phyloP scores from a whole-genome alignment of 2,113 vertebrate species.

The Lagopus muta region DNA sequence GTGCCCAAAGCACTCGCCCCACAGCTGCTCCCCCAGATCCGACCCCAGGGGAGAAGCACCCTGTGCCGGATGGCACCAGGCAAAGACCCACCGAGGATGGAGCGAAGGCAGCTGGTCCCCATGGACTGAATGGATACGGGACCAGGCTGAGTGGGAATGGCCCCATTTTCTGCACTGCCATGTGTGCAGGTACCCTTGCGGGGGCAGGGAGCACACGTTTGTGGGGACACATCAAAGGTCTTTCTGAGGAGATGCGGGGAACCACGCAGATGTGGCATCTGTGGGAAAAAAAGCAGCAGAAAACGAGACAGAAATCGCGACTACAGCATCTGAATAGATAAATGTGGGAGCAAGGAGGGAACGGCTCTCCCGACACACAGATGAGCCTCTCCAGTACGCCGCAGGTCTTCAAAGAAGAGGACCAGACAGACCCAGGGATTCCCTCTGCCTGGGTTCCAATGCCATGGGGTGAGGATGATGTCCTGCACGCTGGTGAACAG shows the following conservation, averaged over 20 bases:
- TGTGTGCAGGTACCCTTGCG: accelerated
- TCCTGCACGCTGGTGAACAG: no score
- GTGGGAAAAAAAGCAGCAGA: background rate
- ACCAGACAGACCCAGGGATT: background rate
- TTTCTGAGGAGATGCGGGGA: background rate
- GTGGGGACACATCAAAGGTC: background rate
- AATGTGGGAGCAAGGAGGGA: no score
- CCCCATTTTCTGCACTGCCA: no score
- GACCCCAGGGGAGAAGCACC: background rate
- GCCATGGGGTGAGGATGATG: background rate
- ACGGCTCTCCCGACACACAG: accelerated
- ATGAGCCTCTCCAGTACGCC: background rate
- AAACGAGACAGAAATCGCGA: accelerated
- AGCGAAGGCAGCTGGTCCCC: background rate
- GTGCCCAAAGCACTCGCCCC: background rate
- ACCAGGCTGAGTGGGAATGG: background rate
- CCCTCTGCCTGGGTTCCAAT: background rate
- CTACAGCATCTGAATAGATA: accelerated
- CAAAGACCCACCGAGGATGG: background rate
- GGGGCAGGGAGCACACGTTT: background rate
- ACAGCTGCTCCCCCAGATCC: background rate
- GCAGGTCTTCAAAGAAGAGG: background rate
- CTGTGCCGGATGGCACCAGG: background rate
- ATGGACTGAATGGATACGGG: accelerated
- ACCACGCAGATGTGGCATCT: accelerated